phyloP scores from a whole-genome alignment of 2,888 invertebrate species.

The Cerceris rybyensis region DNA sequence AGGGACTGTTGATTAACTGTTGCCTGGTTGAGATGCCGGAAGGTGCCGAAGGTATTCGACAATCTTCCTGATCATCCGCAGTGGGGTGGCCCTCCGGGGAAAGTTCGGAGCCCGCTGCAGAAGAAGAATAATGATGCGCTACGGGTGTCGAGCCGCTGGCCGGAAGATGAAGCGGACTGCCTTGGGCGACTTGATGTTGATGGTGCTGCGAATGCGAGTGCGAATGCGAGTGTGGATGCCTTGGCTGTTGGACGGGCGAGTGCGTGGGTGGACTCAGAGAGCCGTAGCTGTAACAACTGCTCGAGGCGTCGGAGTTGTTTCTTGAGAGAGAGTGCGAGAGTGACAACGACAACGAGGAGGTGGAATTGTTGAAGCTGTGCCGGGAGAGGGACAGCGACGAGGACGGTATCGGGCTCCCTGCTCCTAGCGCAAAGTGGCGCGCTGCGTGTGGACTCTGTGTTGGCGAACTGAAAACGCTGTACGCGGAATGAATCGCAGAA shows the following conservation, averaged over 20 bases:
- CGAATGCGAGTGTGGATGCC: conserved; percentile 83
- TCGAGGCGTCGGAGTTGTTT: conserved; percentile 95
- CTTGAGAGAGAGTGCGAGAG: conserved; percentile 93
- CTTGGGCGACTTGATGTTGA: conserved; percentile 81
- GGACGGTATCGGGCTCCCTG: conserved; percentile 80
- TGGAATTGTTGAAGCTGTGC: conserved; percentile 81
- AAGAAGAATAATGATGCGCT: conserved; percentile 70
- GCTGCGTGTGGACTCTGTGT: conserved; percentile 94
- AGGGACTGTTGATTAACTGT: conserved; percentile 95
- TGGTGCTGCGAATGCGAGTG: conserved; percentile 81
- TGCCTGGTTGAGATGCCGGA: conserved; percentile 92
- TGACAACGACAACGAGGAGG: conserved; percentile 82
- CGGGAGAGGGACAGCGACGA: conserved; percentile 79
- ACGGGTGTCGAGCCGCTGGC: conserved; percentile 62
- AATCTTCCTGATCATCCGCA: conserved; percentile 72
- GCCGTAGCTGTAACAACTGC: conserved; percentile 93
- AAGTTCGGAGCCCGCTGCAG: conserved; percentile 70
- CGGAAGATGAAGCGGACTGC: conserved; percentile 82
- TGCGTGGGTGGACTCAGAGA: conserved; percentile 87
- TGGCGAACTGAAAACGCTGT: conserved; percentile 91
- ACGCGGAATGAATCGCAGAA: conserved; percentile 94
- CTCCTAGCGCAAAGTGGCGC: conserved; percentile 86
- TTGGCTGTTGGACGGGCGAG: conserved; percentile 89
- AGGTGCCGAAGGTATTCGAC: conserved; percentile 83
- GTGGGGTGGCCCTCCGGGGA: conserved; percentile 70